phyloP scores from a whole-genome alignment of 2,113 vertebrate species.

The Arizona elegans region DNA sequence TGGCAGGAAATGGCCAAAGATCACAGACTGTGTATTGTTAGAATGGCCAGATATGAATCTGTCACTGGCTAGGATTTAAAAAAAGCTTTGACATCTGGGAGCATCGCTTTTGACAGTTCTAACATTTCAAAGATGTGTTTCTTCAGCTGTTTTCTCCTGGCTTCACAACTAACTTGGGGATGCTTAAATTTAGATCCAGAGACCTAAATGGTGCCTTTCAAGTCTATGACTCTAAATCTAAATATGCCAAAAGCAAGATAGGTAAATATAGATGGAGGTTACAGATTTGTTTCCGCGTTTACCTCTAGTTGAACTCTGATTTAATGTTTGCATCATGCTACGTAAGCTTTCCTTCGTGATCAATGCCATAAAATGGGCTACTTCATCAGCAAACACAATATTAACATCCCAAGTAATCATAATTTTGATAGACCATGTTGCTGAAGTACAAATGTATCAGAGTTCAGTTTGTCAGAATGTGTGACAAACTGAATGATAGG shows the following conservation, averaged over 20 bases:
- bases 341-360: background rate
- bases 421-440: background rate
- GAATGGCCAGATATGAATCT: background rate
- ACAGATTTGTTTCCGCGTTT: background rate
- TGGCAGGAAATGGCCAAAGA: background rate
- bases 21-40: background rate
- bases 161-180: background rate
- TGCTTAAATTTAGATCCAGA: background rate
- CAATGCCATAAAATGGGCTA: background rate
- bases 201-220: background rate
- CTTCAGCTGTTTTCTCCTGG: background rate
- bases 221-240: background rate
- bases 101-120: background rate
- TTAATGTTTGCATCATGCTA: background rate
- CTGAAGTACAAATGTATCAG: background rate
- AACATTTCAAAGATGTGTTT: background rate
- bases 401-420: background rate
- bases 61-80: background rate
- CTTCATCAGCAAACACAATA: background rate
- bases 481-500: background rate
- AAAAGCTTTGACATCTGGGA: background rate
- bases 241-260: background rate
- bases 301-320: background rate
- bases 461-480: background rate
- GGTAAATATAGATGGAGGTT: slow-evolving; percentile 1